Evolutionary conservation across 2,888 invertebrate species (phyloP).

Genomic region (Andrena hattorfiana): DNA sequence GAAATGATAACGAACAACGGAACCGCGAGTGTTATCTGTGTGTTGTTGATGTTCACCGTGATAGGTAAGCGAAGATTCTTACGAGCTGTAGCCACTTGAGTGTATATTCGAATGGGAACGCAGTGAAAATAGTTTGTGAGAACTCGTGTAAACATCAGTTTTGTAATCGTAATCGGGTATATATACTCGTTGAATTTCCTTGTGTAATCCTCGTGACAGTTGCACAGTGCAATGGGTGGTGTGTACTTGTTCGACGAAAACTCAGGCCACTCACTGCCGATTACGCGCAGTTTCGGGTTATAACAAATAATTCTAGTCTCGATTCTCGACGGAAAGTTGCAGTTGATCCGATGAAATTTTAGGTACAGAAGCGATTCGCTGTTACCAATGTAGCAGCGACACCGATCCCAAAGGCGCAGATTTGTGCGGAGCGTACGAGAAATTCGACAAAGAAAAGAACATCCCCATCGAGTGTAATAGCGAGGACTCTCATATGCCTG

Average conservation of each 20-base stretch:
- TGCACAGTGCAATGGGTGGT: no score
- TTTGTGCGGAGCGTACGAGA: conserved; percentile 95
- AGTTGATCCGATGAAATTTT: conserved; percentile 5
- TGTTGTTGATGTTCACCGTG: conserved; percentile 21
- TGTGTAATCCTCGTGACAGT: no score
- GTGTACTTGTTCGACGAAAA: no score
- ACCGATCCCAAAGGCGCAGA: conserved; percentile 93
- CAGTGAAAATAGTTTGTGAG: neutral
- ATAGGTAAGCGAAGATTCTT: conserved; percentile 64
- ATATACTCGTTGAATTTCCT: no score
- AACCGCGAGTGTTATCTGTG: conserved; percentile 31
- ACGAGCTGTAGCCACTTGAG: neutral
- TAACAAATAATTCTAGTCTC: neutral
- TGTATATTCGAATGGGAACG: neutral
- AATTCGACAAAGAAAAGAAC: conserved; percentile 93
- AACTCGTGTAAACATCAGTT: neutral
- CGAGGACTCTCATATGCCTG: conserved; percentile 97
- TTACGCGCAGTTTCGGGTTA: no score
- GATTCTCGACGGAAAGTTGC: neutral
- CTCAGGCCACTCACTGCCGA: no score
- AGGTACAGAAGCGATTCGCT: conserved; percentile 89
- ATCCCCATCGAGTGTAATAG: conserved; percentile 97
- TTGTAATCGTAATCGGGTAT: no score
- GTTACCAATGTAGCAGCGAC: conserved; percentile 97
- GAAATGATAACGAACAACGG: conserved; percentile 29